phyloP scores from a whole-genome alignment of 2,888 invertebrate species.

The Scaptomyza caliginosa region DNA sequence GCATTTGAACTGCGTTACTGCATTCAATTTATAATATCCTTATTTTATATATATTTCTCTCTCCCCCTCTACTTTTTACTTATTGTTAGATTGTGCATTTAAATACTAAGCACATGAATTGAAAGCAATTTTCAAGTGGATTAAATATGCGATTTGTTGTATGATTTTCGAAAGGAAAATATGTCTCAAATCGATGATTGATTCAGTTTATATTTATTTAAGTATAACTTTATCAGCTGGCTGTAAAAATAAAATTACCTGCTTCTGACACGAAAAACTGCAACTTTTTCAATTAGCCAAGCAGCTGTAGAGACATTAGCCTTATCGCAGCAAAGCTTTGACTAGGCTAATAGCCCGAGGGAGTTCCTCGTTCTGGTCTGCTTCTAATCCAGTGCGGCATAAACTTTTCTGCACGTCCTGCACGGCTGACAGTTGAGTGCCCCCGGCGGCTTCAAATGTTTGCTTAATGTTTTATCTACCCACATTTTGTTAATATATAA shows the following conservation, averaged over 20 bases:
- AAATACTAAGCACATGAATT: slow-evolving; percentile 4
- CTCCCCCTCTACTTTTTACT: background rate
- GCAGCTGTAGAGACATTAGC: slow-evolving; percentile 37
- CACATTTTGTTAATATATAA: slow-evolving; percentile 32
- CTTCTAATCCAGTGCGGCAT: slow-evolving; percentile 26
- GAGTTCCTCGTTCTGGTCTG: slow-evolving; percentile 10
- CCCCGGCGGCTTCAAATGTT: slow-evolving; percentile 39
- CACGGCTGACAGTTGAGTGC: slow-evolving; percentile 61
- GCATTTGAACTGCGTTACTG: slow-evolving; percentile 15
- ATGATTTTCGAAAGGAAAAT: background rate
- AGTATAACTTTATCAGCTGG: background rate
- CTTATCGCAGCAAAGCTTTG: slow-evolving; percentile 45
- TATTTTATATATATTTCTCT: background rate
- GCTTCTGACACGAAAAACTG: slow-evolving; percentile 39
- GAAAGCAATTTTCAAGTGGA: background rate
- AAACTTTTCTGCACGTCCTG: slow-evolving; percentile 64
- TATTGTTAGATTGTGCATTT: slow-evolving; percentile 5
- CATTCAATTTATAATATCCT: slow-evolving; percentile 4
- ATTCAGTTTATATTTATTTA: background rate
- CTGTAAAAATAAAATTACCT: slow-evolving; percentile 26
- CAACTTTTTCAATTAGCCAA: slow-evolving; percentile 72
- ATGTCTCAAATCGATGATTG: too few relatives aligned
- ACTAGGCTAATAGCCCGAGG: slow-evolving; percentile 54
- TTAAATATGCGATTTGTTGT: background rate
- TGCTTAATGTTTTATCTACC: slow-evolving; percentile 8